These are phyloP conservation scores for Drosophila ochracea DNA, from an alignment of 2,888 invertebrate species.

Conservation along the genomic window DNA sequence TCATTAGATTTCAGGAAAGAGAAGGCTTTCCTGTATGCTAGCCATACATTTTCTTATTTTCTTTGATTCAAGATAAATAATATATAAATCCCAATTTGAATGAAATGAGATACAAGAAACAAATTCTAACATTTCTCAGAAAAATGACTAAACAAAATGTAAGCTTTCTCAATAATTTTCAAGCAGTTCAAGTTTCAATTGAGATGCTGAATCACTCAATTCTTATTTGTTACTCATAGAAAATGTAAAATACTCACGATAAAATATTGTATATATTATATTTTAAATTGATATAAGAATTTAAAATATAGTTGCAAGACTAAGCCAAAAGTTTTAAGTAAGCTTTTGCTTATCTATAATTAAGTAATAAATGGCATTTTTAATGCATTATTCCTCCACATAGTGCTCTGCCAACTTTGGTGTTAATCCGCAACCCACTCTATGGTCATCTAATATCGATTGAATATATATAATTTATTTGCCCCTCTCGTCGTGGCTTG, in stretches of 20 bases:
- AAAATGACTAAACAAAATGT: neutral
- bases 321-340: neutral
- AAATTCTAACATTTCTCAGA: neutral
- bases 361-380: neutral
- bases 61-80: neutral
- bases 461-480: slow-evolving; percentile 18
- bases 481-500: neutral
- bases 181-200: neutral
- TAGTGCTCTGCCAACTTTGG: neutral
- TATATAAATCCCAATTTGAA: neutral
- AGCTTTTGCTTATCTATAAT: neutral
- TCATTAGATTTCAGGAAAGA: neutral
- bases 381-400: neutral
- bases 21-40: neutral
- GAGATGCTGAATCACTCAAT: neutral
- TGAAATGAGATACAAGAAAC: neutral
- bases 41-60: neutral
- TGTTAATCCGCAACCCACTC: neutral
- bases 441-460: slow-evolving; percentile 39
- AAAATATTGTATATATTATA: neutral
- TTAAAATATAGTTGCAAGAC: neutral
- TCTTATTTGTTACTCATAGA: neutral
- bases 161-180: neutral
- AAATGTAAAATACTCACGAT: neutral
- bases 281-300: too few relatives aligned